phyloP scores from a whole-genome alignment of 2,888 invertebrate genomes.

The Andrena bicolor region DNA sequence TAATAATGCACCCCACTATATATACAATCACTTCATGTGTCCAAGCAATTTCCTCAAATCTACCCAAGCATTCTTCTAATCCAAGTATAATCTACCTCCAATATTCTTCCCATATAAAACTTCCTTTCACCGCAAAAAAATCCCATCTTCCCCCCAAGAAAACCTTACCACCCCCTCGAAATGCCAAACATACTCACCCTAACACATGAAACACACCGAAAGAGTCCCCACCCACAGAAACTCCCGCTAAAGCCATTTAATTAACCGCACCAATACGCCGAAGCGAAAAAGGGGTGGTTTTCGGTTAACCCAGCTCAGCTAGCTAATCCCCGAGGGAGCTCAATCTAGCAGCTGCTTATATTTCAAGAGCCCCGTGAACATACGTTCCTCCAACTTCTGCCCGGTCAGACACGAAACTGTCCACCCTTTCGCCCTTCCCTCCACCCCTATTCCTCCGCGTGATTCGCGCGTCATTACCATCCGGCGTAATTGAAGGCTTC shows the following conservation, averaged over 20 bases:
- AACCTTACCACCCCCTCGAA: neutral
- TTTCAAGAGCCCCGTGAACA: too few relatives aligned
- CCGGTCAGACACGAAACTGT: too few relatives aligned
- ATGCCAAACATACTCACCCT: neutral
- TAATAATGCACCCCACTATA: too few relatives aligned
- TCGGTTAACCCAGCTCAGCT: slow-evolving; percentile 20
- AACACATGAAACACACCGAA: neutral
- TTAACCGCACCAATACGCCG: slow-evolving; percentile 7
- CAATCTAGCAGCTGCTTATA: slow-evolving; percentile 15
- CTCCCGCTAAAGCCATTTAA: neutral
- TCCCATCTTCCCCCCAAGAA: neutral
- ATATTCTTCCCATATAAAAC: neutral
- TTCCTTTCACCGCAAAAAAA: neutral
- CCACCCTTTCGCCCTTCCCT: neutral
- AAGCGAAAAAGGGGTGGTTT: slow-evolving; percentile 1
- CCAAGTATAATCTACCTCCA: too few relatives aligned
- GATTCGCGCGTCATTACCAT: slow-evolving; percentile 33
- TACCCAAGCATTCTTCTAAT: neutral
- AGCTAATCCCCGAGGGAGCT: slow-evolving; percentile 39
- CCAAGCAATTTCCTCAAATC: too few relatives aligned
- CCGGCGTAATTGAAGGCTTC: slow-evolving; percentile 32
- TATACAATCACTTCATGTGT: too few relatives aligned
- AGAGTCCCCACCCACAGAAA: neutral
- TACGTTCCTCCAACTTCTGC: too few relatives aligned
- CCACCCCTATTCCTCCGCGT: neutral